Evolutionary conservation across 2,888 invertebrate species (phyloP).

Genomic region (Perizoma affinitatum): DNA sequence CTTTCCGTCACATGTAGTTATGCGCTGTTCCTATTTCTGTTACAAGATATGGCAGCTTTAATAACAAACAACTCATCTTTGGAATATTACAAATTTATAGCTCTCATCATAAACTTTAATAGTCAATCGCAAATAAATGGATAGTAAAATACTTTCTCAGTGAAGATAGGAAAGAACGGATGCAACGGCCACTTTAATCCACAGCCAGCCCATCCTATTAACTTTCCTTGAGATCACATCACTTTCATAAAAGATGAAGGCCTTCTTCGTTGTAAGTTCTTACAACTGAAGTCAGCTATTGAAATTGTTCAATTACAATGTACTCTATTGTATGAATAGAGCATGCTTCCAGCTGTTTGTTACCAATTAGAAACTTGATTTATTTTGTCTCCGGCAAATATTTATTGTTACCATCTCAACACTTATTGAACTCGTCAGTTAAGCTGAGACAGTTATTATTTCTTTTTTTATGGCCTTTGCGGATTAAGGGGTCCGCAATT

Average conservation of each 20-base stretch:
- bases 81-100: too few relatives aligned
- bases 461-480: too few relatives aligned
- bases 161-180: background rate
- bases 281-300: slow-evolving; percentile 1
- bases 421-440: background rate
- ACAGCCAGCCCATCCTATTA: background rate
- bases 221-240: slow-evolving; percentile 2
- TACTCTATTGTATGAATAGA: slow-evolving; percentile 9
- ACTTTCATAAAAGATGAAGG: background rate
- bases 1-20: background rate
- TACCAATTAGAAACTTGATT: slow-evolving; percentile 28
- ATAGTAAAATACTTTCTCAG: background rate
- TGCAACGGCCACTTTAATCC: background rate
- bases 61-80: too few relatives aligned
- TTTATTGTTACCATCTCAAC: slow-evolving; percentile 3
- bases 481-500: too few relatives aligned
- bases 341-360: slow-evolving; percentile 21
- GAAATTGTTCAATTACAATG: slow-evolving; percentile 24
- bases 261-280: background rate
- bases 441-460: background rate
- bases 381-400: slow-evolving; percentile 1
- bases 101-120: too few relatives aligned
- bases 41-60: background rate
- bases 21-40: background rate
- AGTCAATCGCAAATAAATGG: too few relatives aligned